A percentile compares a stretch with the other conserved stretches of the same genome.
These are phyloP conservation scores for Epizoanthus illoricatus DNA, from an alignment of 92 coral and sea anemone species.

Conservation along the genomic window DNA sequence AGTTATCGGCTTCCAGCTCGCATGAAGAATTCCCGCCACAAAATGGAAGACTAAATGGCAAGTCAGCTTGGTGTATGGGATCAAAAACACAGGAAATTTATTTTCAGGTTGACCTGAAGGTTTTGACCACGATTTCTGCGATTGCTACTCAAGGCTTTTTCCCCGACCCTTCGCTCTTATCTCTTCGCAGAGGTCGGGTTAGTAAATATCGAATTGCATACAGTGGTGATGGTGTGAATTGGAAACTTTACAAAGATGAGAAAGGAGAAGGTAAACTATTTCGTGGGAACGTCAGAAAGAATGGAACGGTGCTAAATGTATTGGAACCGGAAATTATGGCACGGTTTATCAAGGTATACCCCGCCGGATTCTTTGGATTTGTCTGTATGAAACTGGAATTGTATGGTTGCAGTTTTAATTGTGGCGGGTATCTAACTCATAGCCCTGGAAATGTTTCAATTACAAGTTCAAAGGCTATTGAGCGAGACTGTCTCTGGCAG, in stretches of 20 bases:
- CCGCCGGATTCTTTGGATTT: conserved; percentile 58
- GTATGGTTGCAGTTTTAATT: conserved; percentile 83
- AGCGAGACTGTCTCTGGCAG: conserved; percentile 87
- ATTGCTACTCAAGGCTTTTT: conserved; percentile 84
- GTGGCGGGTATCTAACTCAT: conserved; percentile 75
- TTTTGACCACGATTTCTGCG: conserved; percentile 63
- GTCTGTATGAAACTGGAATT: conserved; percentile 78
- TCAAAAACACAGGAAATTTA: conserved; percentile 54
- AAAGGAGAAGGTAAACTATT: conserved; percentile 49
- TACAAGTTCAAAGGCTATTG: conserved; percentile 51
- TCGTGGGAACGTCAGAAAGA: conserved; percentile 59
- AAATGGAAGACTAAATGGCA: conserved; percentile 68
- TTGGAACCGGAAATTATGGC: conserved; percentile 70
- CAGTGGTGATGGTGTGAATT: conserved; percentile 73
- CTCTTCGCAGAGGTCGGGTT: conserved; percentile 80
- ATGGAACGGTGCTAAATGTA: conserved; percentile 57
- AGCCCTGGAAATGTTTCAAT: conserved; percentile 68
- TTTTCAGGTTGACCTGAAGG: conserved; percentile 72
- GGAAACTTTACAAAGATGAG: conserved; percentile 59
- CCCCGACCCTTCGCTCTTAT: conserved; percentile 54
- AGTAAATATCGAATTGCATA: conserved; percentile 76
- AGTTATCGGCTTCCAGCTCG: conserved; percentile 62
- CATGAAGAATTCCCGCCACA: conserved; percentile 73
- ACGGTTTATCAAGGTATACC: conserved; percentile 69
- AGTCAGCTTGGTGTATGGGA: conserved; percentile 85